These are phyloP conservation scores for Lithobates pipiens DNA, from an alignment of 2,797 vertebrate genomes.

Conservation along the genomic window DNA sequence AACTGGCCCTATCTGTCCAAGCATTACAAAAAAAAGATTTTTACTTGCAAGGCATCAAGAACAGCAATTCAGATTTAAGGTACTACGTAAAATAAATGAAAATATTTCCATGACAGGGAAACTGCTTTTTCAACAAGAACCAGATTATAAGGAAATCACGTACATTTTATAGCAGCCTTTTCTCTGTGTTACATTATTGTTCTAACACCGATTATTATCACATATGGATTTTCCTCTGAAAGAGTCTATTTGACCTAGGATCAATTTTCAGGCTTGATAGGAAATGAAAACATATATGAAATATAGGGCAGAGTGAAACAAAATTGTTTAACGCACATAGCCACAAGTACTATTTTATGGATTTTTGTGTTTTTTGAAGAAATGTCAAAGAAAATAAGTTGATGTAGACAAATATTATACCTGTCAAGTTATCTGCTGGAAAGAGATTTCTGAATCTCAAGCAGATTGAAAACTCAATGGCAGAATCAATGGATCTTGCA, in stretches of 20 bases:
- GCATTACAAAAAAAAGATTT: not conserved
- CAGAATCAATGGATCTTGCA: slow-evolving; percentile 18
- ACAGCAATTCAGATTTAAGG: not conserved
- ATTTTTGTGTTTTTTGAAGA: slow-evolving; percentile 44
- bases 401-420: slow-evolving; percentile 45
- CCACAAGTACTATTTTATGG: slow-evolving; percentile 41
- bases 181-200: not conserved
- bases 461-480: slow-evolving; percentile 22
- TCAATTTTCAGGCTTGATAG: slow-evolving; percentile 20
- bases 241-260: slow-evolving; percentile 30
- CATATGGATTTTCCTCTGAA: slow-evolving; percentile 20
- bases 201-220: not conserved
- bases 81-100: not conserved
- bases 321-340: slow-evolving; percentile 25
- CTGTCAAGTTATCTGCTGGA: slow-evolving; percentile 10
- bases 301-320: slow-evolving; percentile 28
- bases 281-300: slow-evolving; percentile 31
- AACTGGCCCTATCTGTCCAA: too few species aligned
- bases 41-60: not conserved
- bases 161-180: not conserved
- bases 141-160: not conserved
- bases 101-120: not conserved
- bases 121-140: not conserved
- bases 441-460: slow-evolving; percentile 39
- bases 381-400: slow-evolving; percentile 21